Evolutionary conservation across 2,888 invertebrate genomes (phyloP).

Genomic region (Philonicus albiceps): DNA sequence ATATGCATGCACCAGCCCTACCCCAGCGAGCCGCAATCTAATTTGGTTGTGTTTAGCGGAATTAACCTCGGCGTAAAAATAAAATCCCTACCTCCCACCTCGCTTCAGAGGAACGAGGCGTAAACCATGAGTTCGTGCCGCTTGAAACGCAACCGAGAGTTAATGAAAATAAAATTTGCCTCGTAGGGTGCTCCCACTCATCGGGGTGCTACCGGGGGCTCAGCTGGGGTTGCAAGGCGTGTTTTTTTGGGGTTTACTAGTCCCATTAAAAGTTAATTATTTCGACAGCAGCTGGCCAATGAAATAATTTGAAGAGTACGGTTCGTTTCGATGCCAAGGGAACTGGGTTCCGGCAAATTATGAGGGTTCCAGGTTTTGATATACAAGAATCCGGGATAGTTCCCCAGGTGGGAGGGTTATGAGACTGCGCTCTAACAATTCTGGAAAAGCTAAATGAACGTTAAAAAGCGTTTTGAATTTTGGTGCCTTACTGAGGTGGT

Average conservation of each 20-base stretch:
- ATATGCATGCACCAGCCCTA: not conserved
- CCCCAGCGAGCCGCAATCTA: not conserved
- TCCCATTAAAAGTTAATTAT: conserved; percentile 24
- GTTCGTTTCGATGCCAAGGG: not conserved
- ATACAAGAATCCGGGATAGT: not conserved
- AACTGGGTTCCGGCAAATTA: not conserved
- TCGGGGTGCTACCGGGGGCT: not conserved
- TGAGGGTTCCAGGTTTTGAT: not conserved
- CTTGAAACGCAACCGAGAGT: not conserved
- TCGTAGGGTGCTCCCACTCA: not conserved
- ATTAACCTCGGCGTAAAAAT: conserved; percentile 7
- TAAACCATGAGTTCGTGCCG: not conserved
- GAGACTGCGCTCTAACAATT: not conserved
- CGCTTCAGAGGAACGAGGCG: not conserved
- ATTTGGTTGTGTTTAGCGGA: not conserved
- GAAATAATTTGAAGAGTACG: not conserved
- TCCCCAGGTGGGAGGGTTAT: not conserved
- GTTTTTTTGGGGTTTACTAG: not conserved
- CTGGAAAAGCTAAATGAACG: not conserved
- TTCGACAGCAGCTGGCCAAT: not conserved
- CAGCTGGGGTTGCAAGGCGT: not conserved
- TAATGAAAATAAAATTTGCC: conserved; percentile 22
- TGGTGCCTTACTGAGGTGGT: not conserved
- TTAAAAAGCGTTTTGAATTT: not conserved
- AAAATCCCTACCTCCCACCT: too few relatives aligned